Conservation (phyloP, 2,888 invertebrate species). For the Chouioia cunea region DNA sequence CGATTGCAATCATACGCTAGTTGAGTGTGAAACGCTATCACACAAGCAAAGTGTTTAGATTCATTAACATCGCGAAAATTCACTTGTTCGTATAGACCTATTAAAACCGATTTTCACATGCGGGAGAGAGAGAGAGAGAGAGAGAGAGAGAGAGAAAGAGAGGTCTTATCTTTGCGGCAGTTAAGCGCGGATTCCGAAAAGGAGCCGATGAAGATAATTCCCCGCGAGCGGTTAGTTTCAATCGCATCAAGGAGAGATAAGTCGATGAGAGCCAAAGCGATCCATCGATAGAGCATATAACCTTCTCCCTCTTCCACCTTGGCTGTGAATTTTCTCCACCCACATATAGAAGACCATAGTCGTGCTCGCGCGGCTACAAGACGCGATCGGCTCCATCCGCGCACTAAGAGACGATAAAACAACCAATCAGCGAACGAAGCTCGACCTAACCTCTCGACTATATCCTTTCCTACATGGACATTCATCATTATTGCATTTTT, state of each 20-base stretch:
- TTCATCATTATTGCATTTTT: no score
- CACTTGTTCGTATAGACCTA: neutral
- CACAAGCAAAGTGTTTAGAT: no score
- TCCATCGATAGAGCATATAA: conserved; percentile 23
- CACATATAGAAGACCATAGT: neutral
- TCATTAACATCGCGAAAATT: neutral
- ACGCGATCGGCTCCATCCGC: conserved; percentile 1
- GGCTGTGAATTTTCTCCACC: conserved; percentile 38
- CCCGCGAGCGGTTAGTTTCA: conserved; percentile 36
- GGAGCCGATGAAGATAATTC: conserved; percentile 28
- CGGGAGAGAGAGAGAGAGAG: neutral
- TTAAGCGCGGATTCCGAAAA: conserved; percentile 50
- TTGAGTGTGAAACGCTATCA: no score
- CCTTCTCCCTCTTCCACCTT: neutral
- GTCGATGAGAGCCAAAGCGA: conserved; percentile 32
- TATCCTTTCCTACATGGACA: no score
- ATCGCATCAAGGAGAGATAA: conserved; percentile 23
- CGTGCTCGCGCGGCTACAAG: neutral
- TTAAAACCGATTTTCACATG: neutral
- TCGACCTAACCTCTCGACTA: no score
- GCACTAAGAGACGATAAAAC: no score
- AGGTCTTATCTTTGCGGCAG: conserved; percentile 45
- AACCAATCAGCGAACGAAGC: neutral
- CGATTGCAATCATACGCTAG: no score
- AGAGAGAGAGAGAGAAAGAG: neutral